phyloP scores from a whole-genome alignment of 2,888 invertebrate species.

The Saturnia pavonia region DNA sequence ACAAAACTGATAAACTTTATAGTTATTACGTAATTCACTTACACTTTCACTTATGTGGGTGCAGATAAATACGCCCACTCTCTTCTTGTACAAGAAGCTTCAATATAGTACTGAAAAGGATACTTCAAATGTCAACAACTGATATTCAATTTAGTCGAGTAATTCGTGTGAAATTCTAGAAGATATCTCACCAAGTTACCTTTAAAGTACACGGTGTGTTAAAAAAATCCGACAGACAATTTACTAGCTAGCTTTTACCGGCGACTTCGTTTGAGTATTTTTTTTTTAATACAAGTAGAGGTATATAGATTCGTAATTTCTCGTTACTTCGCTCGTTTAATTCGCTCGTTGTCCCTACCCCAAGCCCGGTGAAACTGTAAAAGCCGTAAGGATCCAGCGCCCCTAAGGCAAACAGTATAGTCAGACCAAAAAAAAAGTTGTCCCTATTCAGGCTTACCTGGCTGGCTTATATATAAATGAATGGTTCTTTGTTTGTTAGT shows the following conservation, averaged over 20 bases:
- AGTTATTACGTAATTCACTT: not conserved
- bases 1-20: not conserved
- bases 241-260: not conserved
- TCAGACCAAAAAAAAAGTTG: too few species aligned
- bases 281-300: not conserved
- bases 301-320: too few species aligned
- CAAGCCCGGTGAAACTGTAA: too few species aligned
- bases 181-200: not conserved
- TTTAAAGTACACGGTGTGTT: not conserved
- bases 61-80: not conserved
- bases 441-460: not conserved
- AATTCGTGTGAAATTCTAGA: not conserved
- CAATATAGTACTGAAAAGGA: not conserved
- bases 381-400: too few species aligned
- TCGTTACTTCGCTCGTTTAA: too few species aligned
- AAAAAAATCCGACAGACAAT: not conserved
- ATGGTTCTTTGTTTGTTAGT: not conserved
- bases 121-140: constrained; percentile 7
- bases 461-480: not conserved
- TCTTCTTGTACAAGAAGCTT: not conserved
- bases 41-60: too few species aligned
- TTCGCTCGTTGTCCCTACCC: too few species aligned
- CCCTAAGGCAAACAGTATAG: too few species aligned
- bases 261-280: not conserved
- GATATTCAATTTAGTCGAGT: constrained; percentile 6